Evolutionary conservation across 2,888 invertebrate genomes (phyloP).

Genomic region (Gari tellinella): DNA sequence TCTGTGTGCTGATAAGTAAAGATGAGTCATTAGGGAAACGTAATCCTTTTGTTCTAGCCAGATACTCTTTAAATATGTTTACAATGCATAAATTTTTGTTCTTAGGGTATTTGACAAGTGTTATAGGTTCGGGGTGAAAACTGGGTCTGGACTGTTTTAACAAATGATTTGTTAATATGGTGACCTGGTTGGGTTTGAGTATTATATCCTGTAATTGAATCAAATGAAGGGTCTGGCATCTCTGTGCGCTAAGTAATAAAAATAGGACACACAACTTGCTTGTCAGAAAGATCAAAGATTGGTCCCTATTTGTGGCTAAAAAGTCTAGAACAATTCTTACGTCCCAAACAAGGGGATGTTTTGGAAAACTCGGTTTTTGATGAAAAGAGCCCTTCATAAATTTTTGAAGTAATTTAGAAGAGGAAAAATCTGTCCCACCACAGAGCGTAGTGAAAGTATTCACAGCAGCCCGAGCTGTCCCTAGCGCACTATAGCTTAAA

Average conservation of each 20-base stretch:
- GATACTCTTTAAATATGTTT: not conserved
- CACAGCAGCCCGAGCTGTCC: no score
- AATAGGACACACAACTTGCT: not conserved
- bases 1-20: constrained; percentile 5
- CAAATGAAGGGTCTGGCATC: no score
- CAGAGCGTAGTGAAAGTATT: constrained; percentile 17
- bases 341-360: not conserved
- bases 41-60: not conserved
- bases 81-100: constrained; percentile 1
- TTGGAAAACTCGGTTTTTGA: not conserved
- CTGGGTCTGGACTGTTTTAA: no score
- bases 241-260: no score
- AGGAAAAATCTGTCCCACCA: no score
- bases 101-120: not conserved
- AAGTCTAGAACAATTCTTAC: not conserved
- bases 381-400: not conserved
- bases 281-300: not conserved
- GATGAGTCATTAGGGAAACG: not conserved
- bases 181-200: not conserved
- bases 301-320: not conserved
- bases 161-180: not conserved
- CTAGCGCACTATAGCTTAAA: constrained; percentile 14
- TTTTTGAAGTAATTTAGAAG: no score
- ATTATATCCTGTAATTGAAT: not conserved
- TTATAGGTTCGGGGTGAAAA: not conserved